A percentile compares a stretch with the other conserved stretches of the same genome.
Conservation (phyloP, 2,797 vertebrate species). For the Parauchenoglanis ngamensis region DNA sequence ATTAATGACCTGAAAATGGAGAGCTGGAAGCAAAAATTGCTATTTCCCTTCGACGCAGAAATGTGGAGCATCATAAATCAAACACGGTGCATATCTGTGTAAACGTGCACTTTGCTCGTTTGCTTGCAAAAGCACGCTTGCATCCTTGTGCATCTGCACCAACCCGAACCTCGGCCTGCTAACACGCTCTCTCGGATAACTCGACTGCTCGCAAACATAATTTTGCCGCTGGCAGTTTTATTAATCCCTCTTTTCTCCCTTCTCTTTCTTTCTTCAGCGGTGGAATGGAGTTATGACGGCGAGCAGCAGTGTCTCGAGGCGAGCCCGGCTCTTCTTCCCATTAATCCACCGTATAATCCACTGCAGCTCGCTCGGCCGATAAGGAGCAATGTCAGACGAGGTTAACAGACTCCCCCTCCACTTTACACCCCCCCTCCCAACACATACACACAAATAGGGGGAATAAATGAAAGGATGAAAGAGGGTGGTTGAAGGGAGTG, state of each 20-base stretch:
- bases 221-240: conserved; percentile 39
- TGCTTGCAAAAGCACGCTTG: conserved; percentile 2
- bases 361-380: conserved; percentile 28
- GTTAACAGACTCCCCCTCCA: conserved; percentile 37
- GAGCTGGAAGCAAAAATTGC: not conserved
- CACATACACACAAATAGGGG: not conserved
- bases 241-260: conserved; percentile 37
- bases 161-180: not conserved
- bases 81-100: not conserved
- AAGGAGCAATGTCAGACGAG: conserved; percentile 51
- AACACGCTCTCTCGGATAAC: not conserved
- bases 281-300: conserved; percentile 27
- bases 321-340: conserved; percentile 23
- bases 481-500: not conserved
- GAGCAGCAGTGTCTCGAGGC: conserved; percentile 2
- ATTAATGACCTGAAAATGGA: too few relatives aligned
- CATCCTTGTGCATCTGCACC: conserved; percentile 1
- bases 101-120: not conserved
- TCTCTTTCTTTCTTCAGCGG: conserved; percentile 10
- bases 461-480: conserved; percentile 11
- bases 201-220: conserved; percentile 3
- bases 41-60: too few relatives aligned
- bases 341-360: conserved; percentile 49
- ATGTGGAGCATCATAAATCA: not conserved
- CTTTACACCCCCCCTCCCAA: not conserved